Percentiles rank a stretch among this genome's conserved stretches.
Conservation (phyloP, 2,888 invertebrate species). For the Calameuta pallipes region DNA sequence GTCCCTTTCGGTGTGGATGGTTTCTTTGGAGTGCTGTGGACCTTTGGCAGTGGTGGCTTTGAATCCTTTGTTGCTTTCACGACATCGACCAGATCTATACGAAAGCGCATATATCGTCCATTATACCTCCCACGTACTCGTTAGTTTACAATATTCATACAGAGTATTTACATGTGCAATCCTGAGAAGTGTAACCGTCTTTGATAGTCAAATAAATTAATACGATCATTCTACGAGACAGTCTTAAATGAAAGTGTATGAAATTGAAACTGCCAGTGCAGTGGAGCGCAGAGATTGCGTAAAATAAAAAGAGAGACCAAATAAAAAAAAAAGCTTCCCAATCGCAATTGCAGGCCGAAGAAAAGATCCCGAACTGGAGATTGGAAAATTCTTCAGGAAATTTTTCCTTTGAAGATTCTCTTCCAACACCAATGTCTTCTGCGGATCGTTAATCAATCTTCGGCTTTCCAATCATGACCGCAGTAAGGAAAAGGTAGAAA, state of each 20-base stretch:
- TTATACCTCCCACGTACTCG: slow-evolving; percentile 65
- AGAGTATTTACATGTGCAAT: slow-evolving; percentile 59
- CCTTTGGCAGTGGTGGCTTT: slow-evolving; percentile 74
- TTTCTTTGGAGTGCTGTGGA: slow-evolving; percentile 67
- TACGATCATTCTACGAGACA: slow-evolving; percentile 1
- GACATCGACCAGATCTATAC: slow-evolving; percentile 55
- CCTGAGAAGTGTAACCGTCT: slow-evolving; percentile 11
- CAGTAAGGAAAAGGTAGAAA: slow-evolving; percentile 36
- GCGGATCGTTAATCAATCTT: not conserved
- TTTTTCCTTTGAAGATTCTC: not conserved
- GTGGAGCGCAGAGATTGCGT: not conserved
- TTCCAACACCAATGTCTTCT: not conserved
- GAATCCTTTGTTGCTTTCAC: slow-evolving; percentile 70
- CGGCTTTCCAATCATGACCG: not conserved
- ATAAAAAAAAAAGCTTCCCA: slow-evolving; percentile 9
- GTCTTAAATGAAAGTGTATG: not conserved
- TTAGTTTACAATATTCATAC: slow-evolving; percentile 26
- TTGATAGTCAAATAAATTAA: not conserved
- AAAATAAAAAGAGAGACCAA: slow-evolving; percentile 7
- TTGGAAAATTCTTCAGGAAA: not conserved
- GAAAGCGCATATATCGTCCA: slow-evolving; percentile 60
- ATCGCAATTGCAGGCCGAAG: not conserved
- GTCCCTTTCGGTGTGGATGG: slow-evolving; percentile 51
- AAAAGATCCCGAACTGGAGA: not conserved
- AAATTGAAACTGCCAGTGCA: not conserved